Percentiles rank a stretch among this genome's conserved stretches.
Evolutionary conservation across 2,888 invertebrate species (phyloP).

Genomic region (Axea sp.): DNA sequence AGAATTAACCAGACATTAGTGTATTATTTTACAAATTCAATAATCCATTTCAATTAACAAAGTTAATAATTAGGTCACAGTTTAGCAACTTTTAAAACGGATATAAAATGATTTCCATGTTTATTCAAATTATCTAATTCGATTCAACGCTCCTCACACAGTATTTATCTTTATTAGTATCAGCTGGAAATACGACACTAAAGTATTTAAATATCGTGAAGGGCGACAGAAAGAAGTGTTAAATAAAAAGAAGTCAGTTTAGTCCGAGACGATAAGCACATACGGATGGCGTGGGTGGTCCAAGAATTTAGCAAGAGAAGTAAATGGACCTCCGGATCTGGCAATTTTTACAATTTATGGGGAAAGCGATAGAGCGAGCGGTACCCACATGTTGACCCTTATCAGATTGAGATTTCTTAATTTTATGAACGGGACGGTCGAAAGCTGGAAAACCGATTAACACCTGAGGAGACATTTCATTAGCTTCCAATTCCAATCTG

Average conservation of each 20-base stretch:
- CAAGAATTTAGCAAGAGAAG: slow-evolving; percentile 49
- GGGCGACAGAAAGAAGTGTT: slow-evolving; percentile 39
- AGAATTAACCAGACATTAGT: too few species aligned
- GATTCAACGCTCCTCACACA: slow-evolving; percentile 21
- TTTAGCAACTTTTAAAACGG: neutral
- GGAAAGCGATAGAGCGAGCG: slow-evolving; percentile 63
- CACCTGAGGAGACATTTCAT: slow-evolving; percentile 59
- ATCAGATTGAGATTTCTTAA: slow-evolving; percentile 74
- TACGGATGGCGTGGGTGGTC: slow-evolving; percentile 73
- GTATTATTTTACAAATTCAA: too few species aligned
- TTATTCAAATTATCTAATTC: slow-evolving; percentile 36
- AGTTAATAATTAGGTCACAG: slow-evolving; percentile 19
- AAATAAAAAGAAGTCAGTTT: slow-evolving; percentile 45
- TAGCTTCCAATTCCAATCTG: slow-evolving; percentile 35
- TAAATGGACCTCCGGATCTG: slow-evolving; percentile 55
- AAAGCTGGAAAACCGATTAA: slow-evolving; percentile 66
- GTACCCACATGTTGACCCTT: slow-evolving; percentile 59
- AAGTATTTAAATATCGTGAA: slow-evolving; percentile 15
- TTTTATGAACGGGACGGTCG: slow-evolving; percentile 57
- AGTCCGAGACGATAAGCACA: slow-evolving; percentile 29
- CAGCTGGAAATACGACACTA: slow-evolving; percentile 29
- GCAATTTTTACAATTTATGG: slow-evolving; percentile 71
- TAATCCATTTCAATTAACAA: too few species aligned
- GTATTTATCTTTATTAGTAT: slow-evolving; percentile 48
- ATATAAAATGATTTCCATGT: slow-evolving; percentile 48